A percentile compares a stretch with the other conserved stretches of the same genome.
These are phyloP conservation scores for Murina feae DNA, from an alignment of 2,113 vertebrate genomes.

Conservation along the genomic window DNA sequence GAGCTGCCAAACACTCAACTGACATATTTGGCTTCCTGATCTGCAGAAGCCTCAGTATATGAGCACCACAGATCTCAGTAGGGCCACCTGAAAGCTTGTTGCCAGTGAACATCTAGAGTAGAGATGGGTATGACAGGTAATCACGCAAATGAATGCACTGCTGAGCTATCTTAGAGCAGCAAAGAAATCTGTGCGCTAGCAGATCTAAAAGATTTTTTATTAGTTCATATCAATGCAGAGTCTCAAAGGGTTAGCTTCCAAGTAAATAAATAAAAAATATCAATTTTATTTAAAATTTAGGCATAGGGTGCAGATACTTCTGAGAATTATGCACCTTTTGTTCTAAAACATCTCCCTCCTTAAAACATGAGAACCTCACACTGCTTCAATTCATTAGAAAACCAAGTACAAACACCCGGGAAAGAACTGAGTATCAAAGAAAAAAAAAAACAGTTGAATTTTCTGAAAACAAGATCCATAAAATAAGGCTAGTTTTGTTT, in stretches of 20 bases:
- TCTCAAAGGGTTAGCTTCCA: neutral
- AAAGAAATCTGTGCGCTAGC: neutral
- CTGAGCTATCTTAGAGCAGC: neutral
- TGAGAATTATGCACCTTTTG: slow-evolving; percentile 5
- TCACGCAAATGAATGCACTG: neutral
- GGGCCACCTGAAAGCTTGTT: neutral
- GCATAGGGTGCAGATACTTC: neutral
- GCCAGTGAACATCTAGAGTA: neutral
- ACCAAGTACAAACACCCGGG: slow-evolving; percentile 20
- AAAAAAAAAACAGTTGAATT: neutral
- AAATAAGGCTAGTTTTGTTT: neutral
- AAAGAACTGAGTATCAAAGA: neutral
- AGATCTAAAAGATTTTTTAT: neutral
- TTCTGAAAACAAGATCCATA: neutral
- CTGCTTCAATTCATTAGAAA: slow-evolving; percentile 5
- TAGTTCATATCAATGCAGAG: neutral
- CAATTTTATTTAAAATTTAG: slow-evolving; percentile 1
- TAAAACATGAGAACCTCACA: neutral
- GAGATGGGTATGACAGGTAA: neutral
- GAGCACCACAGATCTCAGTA: neutral
- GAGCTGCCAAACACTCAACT: slow-evolving; percentile 43
- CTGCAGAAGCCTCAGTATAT: neutral
- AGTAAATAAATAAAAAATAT: neutral
- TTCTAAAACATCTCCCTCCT: neutral
- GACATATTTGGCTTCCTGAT: slow-evolving; percentile 5